Base-by-base conservation (phyloP, 2,888 invertebrate species). In the Harmothoe impar region DNA sequence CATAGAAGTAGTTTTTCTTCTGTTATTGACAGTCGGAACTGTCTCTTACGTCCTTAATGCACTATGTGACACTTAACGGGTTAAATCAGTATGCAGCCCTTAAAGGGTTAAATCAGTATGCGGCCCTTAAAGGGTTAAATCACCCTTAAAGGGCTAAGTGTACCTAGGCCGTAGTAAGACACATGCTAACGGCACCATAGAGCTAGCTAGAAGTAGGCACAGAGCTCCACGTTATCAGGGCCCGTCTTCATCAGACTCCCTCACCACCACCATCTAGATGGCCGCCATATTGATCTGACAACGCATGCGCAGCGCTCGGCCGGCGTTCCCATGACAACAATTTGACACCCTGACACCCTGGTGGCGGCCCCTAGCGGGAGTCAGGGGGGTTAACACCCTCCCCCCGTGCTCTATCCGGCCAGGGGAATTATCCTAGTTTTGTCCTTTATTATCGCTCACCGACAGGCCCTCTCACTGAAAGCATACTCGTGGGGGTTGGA, bases 281-380 rank as follows among this genome's bases (percentile, higher is more conserved):
- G 56, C 17, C 54, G 56, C 52, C 86, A 86, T 86, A 86, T 86
- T 86, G 86, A 86, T 86, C 56, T 54, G 54, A 86, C 86, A 52
- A 29, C 86, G 86, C 86, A 56, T 52, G 86, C 54, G 54, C 86
- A 25, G 86, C 23, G 5, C 52, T 35, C 3, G 86, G 23, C 29
- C 54, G 31, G 20, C 54, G 86, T 86, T 86, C 86, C 86, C 86
- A 54, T 86, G 86, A 86, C 86, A 86, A 86, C 86, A 52, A 86
- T 86, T 86, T 86, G 86, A 86, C 86, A 86, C 86, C 56, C 33
- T 86, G 86, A 86, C 86, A 86, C 86, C 86, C 29, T 35, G 5
- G n/a, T 33, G n/a, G 5, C 52, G 86, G 7, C 23, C 52, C 54
- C 86, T 29, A n/a, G 81, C 35, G 81, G 81, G 25, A 33, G 43